Conservation (phyloP, 1,140 invertebrate genomes). For the Chelonus insularis region DNA sequence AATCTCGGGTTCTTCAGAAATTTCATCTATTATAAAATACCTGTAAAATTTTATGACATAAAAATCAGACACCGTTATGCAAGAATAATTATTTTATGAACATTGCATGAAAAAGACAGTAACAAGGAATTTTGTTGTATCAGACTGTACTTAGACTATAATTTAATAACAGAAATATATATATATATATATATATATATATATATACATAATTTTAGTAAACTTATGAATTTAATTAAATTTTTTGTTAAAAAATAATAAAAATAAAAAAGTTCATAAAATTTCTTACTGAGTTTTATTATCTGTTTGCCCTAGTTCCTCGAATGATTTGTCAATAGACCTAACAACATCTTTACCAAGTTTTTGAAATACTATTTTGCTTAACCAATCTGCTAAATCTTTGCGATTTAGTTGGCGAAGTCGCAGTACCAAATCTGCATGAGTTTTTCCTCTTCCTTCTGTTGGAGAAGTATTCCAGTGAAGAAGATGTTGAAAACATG, state of each 20-base stretch:
- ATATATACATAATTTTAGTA: no score
- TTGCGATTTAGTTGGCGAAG: constrained; percentile 62
- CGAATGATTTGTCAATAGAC: constrained; percentile 47
- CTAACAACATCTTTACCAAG: constrained; percentile 62
- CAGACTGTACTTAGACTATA: no score
- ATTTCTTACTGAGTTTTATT: constrained; percentile 35
- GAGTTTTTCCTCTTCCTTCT: constrained; percentile 62
- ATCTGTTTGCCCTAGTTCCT: constrained; percentile 35
- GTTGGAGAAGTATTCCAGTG: constrained; percentile 62
- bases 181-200: no score
- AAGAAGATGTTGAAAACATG: constrained; percentile 62
- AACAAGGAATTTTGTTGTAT: no score
- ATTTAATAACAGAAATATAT: no score
- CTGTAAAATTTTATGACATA: no score
- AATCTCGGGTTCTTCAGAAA: no score
- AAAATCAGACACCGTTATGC: no score
- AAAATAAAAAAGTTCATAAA: neutral
- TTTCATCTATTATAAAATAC: no score
- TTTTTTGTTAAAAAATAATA: neutral
- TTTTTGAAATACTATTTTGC: constrained; percentile 62
- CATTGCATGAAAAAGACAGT: no score
- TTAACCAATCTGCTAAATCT: constrained; percentile 66
- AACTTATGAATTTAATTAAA: neutral
- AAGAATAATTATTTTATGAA: no score
- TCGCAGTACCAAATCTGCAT: constrained; percentile 59